These are phyloP conservation scores for Lithophane semibrunnea DNA, from an alignment of 2,888 invertebrate species.

Conservation along the genomic window DNA sequence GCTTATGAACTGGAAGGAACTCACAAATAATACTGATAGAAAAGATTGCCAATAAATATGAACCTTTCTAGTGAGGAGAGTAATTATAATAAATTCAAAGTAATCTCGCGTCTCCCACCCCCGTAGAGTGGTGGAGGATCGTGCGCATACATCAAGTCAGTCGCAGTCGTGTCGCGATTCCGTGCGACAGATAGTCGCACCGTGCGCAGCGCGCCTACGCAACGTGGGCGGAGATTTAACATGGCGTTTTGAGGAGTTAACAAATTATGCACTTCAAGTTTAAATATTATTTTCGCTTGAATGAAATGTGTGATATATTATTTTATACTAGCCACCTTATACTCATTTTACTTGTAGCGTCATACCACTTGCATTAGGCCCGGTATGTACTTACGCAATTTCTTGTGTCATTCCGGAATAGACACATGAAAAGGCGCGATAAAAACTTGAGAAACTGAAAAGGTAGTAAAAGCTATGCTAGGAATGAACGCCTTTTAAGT, in stretches of 20 bases:
- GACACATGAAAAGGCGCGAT: neutral
- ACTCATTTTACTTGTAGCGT: neutral
- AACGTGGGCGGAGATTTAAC: slow-evolving; percentile 62
- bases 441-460: neutral
- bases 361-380: too few species aligned
- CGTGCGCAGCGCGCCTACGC: slow-evolving; percentile 70
- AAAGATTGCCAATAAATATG: slow-evolving; percentile 37
- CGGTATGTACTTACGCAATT: neutral
- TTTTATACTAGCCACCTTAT: neutral
- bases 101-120: slow-evolving; percentile 63
- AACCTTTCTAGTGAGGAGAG: slow-evolving; percentile 43
- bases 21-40: slow-evolving; percentile 12
- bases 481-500: neutral
- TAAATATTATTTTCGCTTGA: slow-evolving; percentile 44
- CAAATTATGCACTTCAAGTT: slow-evolving; percentile 48
- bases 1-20: neutral
- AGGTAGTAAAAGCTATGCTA: too few species aligned
- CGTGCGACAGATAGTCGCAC: slow-evolving; percentile 72
- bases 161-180: slow-evolving; percentile 70
- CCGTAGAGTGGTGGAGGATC: slow-evolving; percentile 61
- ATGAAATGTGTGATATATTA: slow-evolving; percentile 32
- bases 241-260: slow-evolving; percentile 49
- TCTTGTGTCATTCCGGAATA: neutral
- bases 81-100: slow-evolving; percentile 64
- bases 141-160: slow-evolving; percentile 70